Evolutionary conservation across 2,888 invertebrate genomes (phyloP), one percentile per base, ranked within the genome.

Genomic region (Gastrophysa polygoni): DNA sequence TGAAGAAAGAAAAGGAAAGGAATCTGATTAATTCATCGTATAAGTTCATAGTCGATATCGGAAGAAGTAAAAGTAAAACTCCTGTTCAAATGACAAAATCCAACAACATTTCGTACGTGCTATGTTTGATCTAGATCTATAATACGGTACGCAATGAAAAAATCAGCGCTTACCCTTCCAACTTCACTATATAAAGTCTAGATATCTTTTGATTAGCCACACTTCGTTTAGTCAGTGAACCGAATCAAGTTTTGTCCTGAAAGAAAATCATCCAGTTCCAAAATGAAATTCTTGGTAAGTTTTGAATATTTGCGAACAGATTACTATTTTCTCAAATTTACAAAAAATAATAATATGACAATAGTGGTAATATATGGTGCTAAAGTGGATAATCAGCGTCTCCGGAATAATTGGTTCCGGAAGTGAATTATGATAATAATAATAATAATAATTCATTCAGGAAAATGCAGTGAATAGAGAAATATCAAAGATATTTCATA

Each of bases 111-210:
- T 63, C 57, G 63, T 66, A 68, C 68, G 68, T 66, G 67, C 65
- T 64, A 68, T 68, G 64, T 58, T 67, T 72, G 71, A 71, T 70
- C 72, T 72, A 72, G 71, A 69, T 72, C 63, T 68, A 57, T 64
- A 57, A 67, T 68, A 70, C 68, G 14, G 38, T 38, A 70, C 71
- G 70, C 69, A 68, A 69, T 69, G 69, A 68, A 68, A 70, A 71
- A 65, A 59, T 24, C 55, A 49, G 61, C 63, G 60, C 64, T 64
- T 63, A 70, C 72, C 73, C 71, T 74, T 68, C 74, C 72, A 71
- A 14, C 71, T 60, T 54, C 43, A 51, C 52, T 68, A 68, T 70
- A 70, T 69, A 71, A 66, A 70, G 66, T 61, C 55, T 58, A 55
- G 50, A 60, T 48, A 49, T 38, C 57, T 61, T 47, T 32, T 57